A percentile compares a stretch with the other conserved stretches of the same genome.
Evolutionary conservation across 2,113 vertebrate genomes (phyloP).

Genomic region (Carlito syrichta): DNA sequence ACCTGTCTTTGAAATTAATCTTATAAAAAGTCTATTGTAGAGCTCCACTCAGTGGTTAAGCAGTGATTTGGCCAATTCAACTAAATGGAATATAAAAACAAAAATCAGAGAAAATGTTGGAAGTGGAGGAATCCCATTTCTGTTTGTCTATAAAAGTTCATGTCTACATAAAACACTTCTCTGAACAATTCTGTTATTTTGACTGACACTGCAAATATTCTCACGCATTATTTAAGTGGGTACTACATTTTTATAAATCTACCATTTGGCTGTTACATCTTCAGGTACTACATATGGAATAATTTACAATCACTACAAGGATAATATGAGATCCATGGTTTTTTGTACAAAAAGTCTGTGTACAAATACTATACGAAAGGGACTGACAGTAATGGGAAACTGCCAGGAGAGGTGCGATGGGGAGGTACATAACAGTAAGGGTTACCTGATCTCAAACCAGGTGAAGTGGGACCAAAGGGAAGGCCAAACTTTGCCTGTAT

Average conservation of each 20-base stretch:
- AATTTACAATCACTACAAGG: background rate
- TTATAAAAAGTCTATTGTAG: background rate
- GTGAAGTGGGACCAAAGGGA: too few species aligned
- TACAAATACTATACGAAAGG: too few species aligned
- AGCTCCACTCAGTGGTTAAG: background rate
- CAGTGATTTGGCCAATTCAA: background rate
- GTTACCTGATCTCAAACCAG: too few species aligned
- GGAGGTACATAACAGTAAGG: too few species aligned
- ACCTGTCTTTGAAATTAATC: background rate
- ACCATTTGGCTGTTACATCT: background rate
- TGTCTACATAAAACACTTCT: background rate
- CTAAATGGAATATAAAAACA: background rate
- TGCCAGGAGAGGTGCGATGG: too few species aligned
- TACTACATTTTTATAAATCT: background rate
- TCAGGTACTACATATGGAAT: background rate
- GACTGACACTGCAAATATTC: background rate
- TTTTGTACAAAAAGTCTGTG: background rate
- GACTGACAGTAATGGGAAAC: too few species aligned
- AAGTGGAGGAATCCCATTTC: background rate
- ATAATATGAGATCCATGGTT: background rate
- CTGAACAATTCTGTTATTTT: background rate
- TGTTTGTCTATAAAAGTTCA: background rate
- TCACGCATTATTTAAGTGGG: background rate
- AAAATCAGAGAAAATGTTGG: background rate
- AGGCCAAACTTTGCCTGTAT: too few species aligned